phyloP scores from a whole-genome alignment of 2,113 vertebrate species.

The Hemiprocne comata region DNA sequence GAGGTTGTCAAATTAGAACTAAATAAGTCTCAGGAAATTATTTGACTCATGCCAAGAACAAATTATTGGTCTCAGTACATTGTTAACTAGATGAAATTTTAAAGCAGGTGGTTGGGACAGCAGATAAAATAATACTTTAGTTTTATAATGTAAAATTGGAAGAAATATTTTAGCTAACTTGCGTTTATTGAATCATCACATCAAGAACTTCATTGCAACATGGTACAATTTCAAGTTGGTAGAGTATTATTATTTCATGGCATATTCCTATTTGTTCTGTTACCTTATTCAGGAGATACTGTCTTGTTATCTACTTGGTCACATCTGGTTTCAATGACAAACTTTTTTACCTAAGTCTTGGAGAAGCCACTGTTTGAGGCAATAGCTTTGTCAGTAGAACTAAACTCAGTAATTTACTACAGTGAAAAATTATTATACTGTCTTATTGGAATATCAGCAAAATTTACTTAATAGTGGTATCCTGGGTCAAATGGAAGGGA shows the following conservation, averaged over 20 bases:
- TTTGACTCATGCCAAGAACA: slow-evolving; percentile 65
- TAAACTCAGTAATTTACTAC: neutral
- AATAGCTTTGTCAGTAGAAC: neutral
- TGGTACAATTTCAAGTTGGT: neutral
- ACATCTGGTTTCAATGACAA: neutral
- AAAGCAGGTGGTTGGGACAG: slow-evolving; percentile 48
- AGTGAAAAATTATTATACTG: neutral
- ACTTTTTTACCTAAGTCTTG: neutral
- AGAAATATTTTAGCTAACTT: neutral
- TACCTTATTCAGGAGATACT: neutral
- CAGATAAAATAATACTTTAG: neutral
- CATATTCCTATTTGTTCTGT: neutral
- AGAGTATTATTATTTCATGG: neutral
- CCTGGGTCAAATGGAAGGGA: neutral
- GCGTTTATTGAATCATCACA: neutral
- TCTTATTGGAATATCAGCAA: neutral
- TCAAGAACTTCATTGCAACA: neutral
- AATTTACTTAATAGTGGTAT: neutral
- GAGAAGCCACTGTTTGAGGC: neutral
- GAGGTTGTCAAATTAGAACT: slow-evolving; percentile 67
- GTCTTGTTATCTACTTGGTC: neutral
- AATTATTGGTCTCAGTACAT: slow-evolving; percentile 62
- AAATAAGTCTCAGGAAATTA: slow-evolving; percentile 66
- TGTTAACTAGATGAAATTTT: slow-evolving; percentile 57
- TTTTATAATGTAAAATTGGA: slow-evolving; percentile 5